Percentiles rank a stretch among this genome's conserved stretches.
Conservation (phyloP, 2,113 vertebrate species). For the Machaerirhynchus nigripectus region DNA sequence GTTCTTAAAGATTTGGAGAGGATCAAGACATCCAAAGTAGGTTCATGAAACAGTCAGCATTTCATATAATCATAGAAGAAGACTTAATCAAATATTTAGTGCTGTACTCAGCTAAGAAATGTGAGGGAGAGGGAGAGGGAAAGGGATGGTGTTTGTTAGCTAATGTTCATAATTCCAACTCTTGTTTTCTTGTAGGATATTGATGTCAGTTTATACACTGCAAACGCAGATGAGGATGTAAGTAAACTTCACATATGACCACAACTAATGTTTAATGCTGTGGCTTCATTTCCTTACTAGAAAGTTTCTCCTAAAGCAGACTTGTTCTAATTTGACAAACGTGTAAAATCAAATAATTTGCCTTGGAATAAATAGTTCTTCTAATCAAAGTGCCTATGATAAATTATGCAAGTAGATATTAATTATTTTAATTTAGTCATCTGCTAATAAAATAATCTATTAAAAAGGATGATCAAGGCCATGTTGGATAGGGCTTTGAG, state of each 20-base stretch:
- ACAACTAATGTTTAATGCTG: neutral
- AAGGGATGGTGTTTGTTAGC: neutral
- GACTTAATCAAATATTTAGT: neutral
- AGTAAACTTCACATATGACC: conserved; percentile 44
- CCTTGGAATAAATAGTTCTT: neutral
- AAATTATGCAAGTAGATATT: neutral
- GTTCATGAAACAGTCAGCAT: neutral
- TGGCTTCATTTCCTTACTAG: neutral
- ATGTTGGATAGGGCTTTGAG: neutral
- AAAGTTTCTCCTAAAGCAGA: neutral
- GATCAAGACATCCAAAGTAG: conserved; percentile 66
- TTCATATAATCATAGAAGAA: neutral
- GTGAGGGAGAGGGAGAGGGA: neutral
- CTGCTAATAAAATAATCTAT: neutral
- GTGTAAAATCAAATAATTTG: neutral
- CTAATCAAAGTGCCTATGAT: neutral
- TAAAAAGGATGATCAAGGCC: neutral
- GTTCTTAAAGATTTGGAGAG: conserved; percentile 58
- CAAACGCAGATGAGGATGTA: conserved; percentile 60
- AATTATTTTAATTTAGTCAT: neutral
- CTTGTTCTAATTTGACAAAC: neutral
- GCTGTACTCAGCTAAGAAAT: neutral
- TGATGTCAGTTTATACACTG: conserved; percentile 75
- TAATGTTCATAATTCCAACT: neutral
- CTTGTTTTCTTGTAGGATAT: conserved; percentile 64